A percentile compares a stretch with the other conserved stretches of the same genome.
These are phyloP conservation scores for Lepidotrigona ventralis DNA, from an alignment of 1,140 invertebrate species.

Conservation along the genomic window DNA sequence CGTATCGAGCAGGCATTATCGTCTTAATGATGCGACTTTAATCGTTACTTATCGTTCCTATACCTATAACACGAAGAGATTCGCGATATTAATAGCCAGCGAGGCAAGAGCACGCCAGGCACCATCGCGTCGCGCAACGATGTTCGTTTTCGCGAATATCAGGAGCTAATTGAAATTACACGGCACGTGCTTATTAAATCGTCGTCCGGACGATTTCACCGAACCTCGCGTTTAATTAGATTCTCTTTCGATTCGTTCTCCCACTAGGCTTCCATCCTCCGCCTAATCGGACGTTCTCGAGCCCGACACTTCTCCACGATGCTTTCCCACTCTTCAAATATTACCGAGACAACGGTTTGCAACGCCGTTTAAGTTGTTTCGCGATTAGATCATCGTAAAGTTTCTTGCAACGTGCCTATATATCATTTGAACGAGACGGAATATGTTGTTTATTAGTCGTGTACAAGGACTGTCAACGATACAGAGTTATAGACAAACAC, in stretches of 20 bases:
- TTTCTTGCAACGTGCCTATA: background rate
- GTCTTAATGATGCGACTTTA: slow-evolving; percentile 41
- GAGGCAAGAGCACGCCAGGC: slow-evolving; percentile 6
- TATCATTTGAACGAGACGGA: background rate
- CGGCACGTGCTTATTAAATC: slow-evolving; percentile 48
- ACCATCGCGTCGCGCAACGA: background rate
- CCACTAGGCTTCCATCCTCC: too few species aligned
- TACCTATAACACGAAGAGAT: slow-evolving; percentile 24
- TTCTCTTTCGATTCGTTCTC: background rate
- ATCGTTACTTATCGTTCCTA: slow-evolving; percentile 52
- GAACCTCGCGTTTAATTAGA: slow-evolving; percentile 16
- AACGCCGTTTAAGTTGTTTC: slow-evolving; percentile 8
- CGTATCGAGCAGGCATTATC: slow-evolving; percentile 46
- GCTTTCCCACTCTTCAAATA: background rate
- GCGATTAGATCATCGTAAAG: slow-evolving; percentile 24
- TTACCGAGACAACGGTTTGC: background rate
- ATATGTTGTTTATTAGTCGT: slow-evolving; percentile 3
- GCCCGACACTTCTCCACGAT: too few species aligned
- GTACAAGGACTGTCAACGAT: background rate
- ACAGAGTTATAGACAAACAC: slow-evolving; percentile 2
- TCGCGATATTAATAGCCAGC: slow-evolving; percentile 51
- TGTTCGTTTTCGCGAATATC: slow-evolving; percentile 31
- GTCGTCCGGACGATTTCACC: background rate
- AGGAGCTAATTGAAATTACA: slow-evolving; percentile 49
- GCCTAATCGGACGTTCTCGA: background rate